Evolutionary conservation across 2,888 invertebrate genomes (phyloP), one percentile per base, ranked within the genome.

Genomic region (Gari tellinella): DNA sequence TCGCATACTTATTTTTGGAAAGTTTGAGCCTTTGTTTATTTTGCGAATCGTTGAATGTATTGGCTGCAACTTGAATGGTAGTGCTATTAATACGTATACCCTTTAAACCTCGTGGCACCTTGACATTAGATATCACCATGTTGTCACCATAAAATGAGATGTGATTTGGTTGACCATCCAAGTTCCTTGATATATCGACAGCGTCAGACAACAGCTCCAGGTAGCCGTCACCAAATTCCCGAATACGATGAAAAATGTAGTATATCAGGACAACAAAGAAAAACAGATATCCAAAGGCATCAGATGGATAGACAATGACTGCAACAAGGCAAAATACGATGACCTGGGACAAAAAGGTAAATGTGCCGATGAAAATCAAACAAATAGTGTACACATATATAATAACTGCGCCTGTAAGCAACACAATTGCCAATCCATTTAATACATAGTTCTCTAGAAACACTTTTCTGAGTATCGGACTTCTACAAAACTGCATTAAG

Each of bases 261-360:
- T 74, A 74, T 25, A 74, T n/a, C 23, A 74, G 53, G 21, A 74
- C 64, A 8, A 69, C 21, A 14, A 65, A 60, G 65, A 74, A 74
- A 31, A 68, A 74, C 23, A 74, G 57, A 56, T 69, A 74, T 5
- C 74, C 69, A 38, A 74, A 68, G 0, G 74, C 46, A 17, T 51
- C 51, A 1, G 74, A 51, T n/a, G 74, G 74, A 14, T 56, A 69
- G 5, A 74, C 46, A 21, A 74, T 61, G 17, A 74, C 56, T 2
- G 74, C 74, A n/a, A 74, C 65, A n/a, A 69, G 65, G 26, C 69
- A 74, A 26, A 61, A 74, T 2, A 69, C 58, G 23, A 61, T 23
- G 2, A 74, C 56, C 19, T 74, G 60, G 17, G 65, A 64, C 3
- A 74, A 40, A 40, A 74, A 74, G 5, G 43, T 38, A 57, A 68